phyloP scores from a whole-genome alignment of 2,797 vertebrate species.

The Sebastolobus alascanus region DNA sequence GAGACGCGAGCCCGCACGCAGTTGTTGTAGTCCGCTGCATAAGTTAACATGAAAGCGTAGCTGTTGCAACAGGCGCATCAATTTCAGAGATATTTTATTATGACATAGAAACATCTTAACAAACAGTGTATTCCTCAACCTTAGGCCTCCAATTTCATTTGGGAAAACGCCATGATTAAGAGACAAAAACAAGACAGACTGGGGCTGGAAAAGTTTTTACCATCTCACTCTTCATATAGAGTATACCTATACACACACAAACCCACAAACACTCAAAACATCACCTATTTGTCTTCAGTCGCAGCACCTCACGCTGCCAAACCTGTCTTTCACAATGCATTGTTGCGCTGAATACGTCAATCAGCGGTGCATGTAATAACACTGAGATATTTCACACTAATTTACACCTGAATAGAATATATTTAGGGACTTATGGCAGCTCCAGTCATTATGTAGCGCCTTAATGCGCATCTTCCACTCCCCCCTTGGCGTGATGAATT shows the following conservation, averaged over 20 bases:
- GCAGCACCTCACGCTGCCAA: constrained; percentile 2
- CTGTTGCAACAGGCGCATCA: not conserved
- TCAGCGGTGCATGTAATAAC: constrained; percentile 26
- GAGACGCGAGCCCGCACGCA: rapidly evolving
- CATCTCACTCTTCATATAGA: not conserved
- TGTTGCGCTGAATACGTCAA: constrained; percentile 21
- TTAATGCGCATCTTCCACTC: constrained; percentile 21
- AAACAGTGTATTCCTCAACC: not conserved
- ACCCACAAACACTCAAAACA: not conserved
- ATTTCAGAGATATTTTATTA: not conserved
- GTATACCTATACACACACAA: not conserved
- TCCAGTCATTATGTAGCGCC: not conserved
- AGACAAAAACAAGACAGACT: not conserved
- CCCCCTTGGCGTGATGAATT: constrained; percentile 14
- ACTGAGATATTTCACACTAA: constrained; percentile 58
- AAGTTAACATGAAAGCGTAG: no score
- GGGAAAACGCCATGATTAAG: not conserved
- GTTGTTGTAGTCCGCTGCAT: no score
- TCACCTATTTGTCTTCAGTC: constrained; percentile 10
- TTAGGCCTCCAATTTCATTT: not conserved
- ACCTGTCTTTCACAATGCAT: constrained; percentile 32
- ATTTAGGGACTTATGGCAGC: constrained; percentile 28
- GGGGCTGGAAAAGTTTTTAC: not conserved
- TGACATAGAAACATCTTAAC: not conserved
- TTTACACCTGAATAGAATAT: constrained; percentile 61